Percentiles rank a stretch among this genome's conserved stretches.
Evolutionary conservation across 2,113 vertebrate genomes (phyloP).

Genomic region (Thymallus thymallus): DNA sequence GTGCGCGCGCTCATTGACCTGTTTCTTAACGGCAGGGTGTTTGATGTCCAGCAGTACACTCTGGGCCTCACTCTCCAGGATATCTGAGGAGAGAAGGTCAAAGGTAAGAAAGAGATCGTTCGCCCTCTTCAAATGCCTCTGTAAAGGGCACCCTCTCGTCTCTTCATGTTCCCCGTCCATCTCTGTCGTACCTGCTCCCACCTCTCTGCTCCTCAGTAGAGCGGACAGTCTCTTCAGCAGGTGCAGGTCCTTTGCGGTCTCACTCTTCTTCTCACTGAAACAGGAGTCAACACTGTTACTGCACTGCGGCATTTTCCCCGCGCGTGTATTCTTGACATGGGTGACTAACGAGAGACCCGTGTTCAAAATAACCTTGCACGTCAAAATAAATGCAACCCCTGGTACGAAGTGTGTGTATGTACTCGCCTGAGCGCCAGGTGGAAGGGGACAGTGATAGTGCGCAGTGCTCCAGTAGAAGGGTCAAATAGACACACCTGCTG

Average conservation of each 20-base stretch:
- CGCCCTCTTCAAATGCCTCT: background rate
- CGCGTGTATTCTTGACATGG: background rate
- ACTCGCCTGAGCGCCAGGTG: slow-evolving; percentile 92
- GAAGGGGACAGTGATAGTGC: slow-evolving; percentile 89
- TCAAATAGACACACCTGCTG: slow-evolving; percentile 96
- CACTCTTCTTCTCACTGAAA: slow-evolving; percentile 94
- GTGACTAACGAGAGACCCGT: too few relatives aligned
- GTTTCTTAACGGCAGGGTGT: slow-evolving; percentile 92
- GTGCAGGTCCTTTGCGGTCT: slow-evolving; percentile 95
- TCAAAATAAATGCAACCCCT: too few relatives aligned
- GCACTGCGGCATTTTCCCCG: slow-evolving; percentile 1
- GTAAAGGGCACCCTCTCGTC: background rate
- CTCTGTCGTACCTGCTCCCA: slow-evolving; percentile 74
- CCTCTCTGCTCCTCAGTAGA: slow-evolving; percentile 77
- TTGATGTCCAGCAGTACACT: slow-evolving; percentile 90
- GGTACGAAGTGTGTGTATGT: background rate
- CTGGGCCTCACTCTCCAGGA: slow-evolving; percentile 86
- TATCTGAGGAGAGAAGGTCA: slow-evolving; percentile 68
- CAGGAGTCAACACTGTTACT: background rate
- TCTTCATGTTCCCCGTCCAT: background rate
- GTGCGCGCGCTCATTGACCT: slow-evolving; percentile 70
- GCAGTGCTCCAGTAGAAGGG: slow-evolving; percentile 82
- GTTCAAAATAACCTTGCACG: too few relatives aligned
- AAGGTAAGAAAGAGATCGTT: background rate
- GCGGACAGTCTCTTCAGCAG: slow-evolving; percentile 84